Evolutionary conservation across 2,797 vertebrate genomes (phyloP).

Genomic region (Lycodopsis pacificus): DNA sequence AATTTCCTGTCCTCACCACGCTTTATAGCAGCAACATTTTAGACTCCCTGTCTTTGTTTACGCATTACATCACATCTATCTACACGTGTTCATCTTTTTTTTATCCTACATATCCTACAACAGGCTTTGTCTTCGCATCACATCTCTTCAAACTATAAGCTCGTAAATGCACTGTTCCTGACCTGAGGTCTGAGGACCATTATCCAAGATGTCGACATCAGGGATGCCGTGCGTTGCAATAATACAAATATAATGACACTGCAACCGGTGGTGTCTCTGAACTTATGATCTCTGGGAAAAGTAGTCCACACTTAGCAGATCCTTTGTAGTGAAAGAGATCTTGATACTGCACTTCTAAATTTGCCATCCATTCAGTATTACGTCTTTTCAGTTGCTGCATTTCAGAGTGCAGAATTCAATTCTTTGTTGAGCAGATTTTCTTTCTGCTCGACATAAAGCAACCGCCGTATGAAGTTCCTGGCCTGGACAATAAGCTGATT

Average conservation of each 20-base stretch:
- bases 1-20: constrained; percentile 36
- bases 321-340: constrained; percentile 20
- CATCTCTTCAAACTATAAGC: not conserved
- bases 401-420: not conserved
- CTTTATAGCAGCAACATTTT: not conserved
- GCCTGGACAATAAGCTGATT: not conserved
- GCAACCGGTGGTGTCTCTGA: constrained; percentile 18
- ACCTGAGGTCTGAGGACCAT: not conserved
- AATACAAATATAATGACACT: not conserved
- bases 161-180: not conserved
- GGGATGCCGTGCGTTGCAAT: constrained; percentile 23
- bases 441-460: not conserved
- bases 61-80: not conserved
- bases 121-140: not conserved
- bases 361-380: not conserved
- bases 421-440: not conserved
- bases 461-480: constrained; percentile 19
- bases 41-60: not conserved
- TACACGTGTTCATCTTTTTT: not conserved
- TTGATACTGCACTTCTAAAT: not conserved
- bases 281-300: constrained; percentile 30
- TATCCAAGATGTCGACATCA: constrained; percentile 12
- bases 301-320: constrained; percentile 22
- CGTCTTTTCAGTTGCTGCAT: constrained; percentile 10
- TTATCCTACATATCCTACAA: not conserved